These are phyloP conservation scores for Mustela erminea DNA, from an alignment of 2,797 vertebrate genomes.

Conservation along the genomic window DNA sequence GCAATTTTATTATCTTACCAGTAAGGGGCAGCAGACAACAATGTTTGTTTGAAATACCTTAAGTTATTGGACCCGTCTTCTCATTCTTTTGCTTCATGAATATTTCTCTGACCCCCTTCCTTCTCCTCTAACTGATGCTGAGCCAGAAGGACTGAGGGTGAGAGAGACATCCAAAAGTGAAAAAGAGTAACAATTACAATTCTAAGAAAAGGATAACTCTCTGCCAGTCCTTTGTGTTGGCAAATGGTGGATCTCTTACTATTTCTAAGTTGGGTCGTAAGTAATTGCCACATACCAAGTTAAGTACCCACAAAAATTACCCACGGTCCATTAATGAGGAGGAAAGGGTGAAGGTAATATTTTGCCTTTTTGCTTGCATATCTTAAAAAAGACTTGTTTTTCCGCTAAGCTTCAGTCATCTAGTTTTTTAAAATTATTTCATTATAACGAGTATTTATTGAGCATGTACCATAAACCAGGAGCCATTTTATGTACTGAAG, in stretches of 20 bases:
- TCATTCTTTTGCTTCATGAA: neutral
- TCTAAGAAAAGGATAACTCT: neutral
- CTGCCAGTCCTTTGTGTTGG: neutral
- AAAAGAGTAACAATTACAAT: neutral
- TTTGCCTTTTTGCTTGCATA: neutral
- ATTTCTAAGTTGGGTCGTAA: neutral
- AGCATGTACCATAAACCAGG: neutral
- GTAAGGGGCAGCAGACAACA: constrained; percentile 84
- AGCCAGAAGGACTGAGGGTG: neutral
- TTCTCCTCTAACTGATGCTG: neutral
- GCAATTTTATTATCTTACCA: constrained; percentile 78
- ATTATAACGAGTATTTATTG: neutral
- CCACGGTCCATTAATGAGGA: neutral
- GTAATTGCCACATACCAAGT: neutral
- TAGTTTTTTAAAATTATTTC: neutral
- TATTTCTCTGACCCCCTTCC: neutral
- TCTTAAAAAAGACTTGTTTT: constrained; percentile 11
- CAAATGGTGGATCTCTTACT: neutral
- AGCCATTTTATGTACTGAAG: neutral
- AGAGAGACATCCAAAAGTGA: neutral
- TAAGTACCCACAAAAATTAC: neutral
- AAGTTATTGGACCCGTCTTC: neutral
- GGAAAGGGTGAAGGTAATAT: neutral
- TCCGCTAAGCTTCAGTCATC: neutral
- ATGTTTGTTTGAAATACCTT: constrained; percentile 63